phyloP scores from a whole-genome alignment of 2,888 invertebrate genomes.

The Athetis lepigone region DNA sequence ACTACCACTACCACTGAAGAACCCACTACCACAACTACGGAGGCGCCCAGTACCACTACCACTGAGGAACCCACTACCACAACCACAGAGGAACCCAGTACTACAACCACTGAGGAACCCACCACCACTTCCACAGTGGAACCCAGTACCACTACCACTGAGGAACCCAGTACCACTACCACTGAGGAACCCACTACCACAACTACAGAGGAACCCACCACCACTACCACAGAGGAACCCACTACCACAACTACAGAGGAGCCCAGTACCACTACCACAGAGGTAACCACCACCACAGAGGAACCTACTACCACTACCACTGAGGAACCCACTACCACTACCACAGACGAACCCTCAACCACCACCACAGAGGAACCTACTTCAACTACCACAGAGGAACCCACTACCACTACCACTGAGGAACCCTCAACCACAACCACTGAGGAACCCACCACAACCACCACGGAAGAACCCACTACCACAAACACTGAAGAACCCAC shows the following conservation, averaged over 20 bases:
- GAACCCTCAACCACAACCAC: background rate
- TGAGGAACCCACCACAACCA: background rate
- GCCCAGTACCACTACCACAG: background rate
- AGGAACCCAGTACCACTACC: background rate
- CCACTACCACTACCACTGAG: background rate
- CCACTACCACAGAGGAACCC: background rate
- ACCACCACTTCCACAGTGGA: background rate
- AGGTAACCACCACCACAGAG: background rate
- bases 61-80: no score
- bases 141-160: background rate
- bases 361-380: background rate
- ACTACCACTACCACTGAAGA: no score
- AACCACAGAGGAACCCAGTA: background rate
- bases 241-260: background rate
- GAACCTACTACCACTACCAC: background rate
- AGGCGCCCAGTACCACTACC: no score
- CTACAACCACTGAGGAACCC: background rate
- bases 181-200: background rate
- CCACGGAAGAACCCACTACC: background rate
- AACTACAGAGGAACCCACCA: no score
- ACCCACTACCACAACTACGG: no score
- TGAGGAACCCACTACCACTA: background rate
- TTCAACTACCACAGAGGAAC: background rate
- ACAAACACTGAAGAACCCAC: background rate
- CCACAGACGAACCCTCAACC: background rate